Evolutionary conservation across 1,140 invertebrate genomes (phyloP).

Genomic region (Drosophila suzukii): DNA sequence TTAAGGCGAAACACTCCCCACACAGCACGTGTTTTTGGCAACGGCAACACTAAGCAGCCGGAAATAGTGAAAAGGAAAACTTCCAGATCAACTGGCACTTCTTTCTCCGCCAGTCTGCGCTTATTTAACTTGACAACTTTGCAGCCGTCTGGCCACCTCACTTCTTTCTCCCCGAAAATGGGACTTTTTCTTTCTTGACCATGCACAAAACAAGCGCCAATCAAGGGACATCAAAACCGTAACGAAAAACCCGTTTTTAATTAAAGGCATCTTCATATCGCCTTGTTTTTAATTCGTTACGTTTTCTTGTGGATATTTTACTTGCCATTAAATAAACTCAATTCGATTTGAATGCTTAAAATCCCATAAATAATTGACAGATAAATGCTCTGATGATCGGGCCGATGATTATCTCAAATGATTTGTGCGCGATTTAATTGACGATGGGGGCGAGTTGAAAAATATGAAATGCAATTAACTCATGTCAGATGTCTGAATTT

Average conservation of each 20-base stretch:
- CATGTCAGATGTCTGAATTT: slow-evolving; percentile 31
- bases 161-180: slow-evolving; percentile 27
- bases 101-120: slow-evolving; percentile 18
- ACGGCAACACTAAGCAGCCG: slow-evolving; percentile 16
- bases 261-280: slow-evolving; percentile 57
- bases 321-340: slow-evolving; percentile 51
- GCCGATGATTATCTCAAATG: slow-evolving; percentile 41
- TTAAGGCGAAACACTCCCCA: slow-evolving; percentile 40
- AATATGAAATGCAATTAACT: slow-evolving; percentile 61
- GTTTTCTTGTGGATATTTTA: slow-evolving; percentile 41
- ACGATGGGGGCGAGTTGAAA: slow-evolving; percentile 20
- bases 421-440: slow-evolving; percentile 54
- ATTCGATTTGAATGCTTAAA: slow-evolving; percentile 78
- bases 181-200: slow-evolving; percentile 48
- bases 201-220: slow-evolving; percentile 29
- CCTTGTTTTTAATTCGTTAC: slow-evolving; percentile 45
- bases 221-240: slow-evolving; percentile 50
- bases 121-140: slow-evolving; percentile 73
- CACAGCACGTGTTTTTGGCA: slow-evolving; percentile 55
- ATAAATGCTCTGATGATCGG: slow-evolving; percentile 24
- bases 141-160: slow-evolving; percentile 58
- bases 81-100: slow-evolving; percentile 43
- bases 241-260: slow-evolving; percentile 75
- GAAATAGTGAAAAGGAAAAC: slow-evolving; percentile 30
- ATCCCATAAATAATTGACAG: slow-evolving; percentile 66